Evolutionary conservation across 2,888 invertebrate species (phyloP).

Genomic region (Tryphoninae sp.): DNA sequence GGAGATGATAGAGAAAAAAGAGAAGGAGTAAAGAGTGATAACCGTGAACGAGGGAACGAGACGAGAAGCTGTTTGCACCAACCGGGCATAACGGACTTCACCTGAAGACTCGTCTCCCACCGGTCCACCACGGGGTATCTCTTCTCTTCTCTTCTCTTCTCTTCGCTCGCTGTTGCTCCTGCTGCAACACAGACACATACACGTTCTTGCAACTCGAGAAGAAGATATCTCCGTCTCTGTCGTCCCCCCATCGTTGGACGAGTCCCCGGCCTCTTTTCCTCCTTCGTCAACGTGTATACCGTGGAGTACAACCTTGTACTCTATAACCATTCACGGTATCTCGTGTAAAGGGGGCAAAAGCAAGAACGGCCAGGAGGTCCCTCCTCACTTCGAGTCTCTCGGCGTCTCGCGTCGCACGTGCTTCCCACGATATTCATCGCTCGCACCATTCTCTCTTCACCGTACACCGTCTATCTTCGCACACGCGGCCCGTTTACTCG

Average conservation of each 20-base stretch:
- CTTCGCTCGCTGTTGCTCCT: slow-evolving; percentile 10
- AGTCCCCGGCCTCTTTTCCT: slow-evolving; percentile 39
- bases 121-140: slow-evolving; percentile 53
- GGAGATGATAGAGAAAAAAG: slow-evolving; percentile 16
- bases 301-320: slow-evolving; percentile 68
- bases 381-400: not conserved
- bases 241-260: not conserved
- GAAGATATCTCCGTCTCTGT: not conserved
- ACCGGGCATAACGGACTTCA: slow-evolving; percentile 62
- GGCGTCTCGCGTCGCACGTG: slow-evolving; percentile 53
- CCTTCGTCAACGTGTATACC: slow-evolving; percentile 59
- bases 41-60: slow-evolving; percentile 46
- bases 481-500: not conserved
- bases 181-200: not conserved
- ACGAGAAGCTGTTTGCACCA: slow-evolving; percentile 60
- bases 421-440: slow-evolving; percentile 64
- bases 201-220: not conserved
- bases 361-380: slow-evolving; percentile 36
- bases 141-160: slow-evolving; percentile 48
- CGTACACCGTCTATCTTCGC: slow-evolving; percentile 29
- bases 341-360: slow-evolving; percentile 57
- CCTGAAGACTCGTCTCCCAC: slow-evolving; percentile 46
- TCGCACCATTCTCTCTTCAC: slow-evolving; percentile 26
- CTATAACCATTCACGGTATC: slow-evolving; percentile 68
- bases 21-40: slow-evolving; percentile 24